phyloP scores from a whole-genome alignment of 2,113 vertebrate genomes.

The Atlantisia rogersi region DNA sequence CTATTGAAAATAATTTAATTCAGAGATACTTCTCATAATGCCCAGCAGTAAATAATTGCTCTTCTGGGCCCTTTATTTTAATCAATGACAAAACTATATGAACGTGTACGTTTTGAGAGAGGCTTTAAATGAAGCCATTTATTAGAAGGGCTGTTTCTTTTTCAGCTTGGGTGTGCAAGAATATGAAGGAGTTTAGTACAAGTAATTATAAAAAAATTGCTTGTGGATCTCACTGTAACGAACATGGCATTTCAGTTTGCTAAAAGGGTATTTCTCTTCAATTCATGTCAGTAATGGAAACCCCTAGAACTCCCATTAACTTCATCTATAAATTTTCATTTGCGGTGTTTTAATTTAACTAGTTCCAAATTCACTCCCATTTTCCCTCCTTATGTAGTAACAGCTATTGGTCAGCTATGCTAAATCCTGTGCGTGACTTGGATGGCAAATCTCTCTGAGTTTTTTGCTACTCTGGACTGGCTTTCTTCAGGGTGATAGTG shows the following conservation, averaged over 20 bases:
- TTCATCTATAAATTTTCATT: background rate
- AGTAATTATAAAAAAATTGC: background rate
- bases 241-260: background rate
- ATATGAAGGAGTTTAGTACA: background rate
- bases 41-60: background rate
- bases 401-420: background rate
- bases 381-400: background rate
- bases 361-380: background rate
- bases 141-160: background rate
- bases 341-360: background rate
- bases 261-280: background rate
- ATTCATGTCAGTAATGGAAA: background rate
- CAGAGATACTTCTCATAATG: background rate
- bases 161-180: background rate
- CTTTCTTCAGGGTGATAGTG: background rate
- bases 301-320: background rate
- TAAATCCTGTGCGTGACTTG: background rate
- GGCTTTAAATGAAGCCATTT: background rate
- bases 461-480: background rate
- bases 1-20: background rate
- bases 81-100: background rate
- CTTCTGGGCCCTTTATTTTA: background rate
- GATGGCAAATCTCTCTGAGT: background rate
- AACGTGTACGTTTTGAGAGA: background rate
- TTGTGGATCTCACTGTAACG: background rate